Conservation (phyloP, 2,113 vertebrate species). For the Lophochroa leadbeateri region DNA sequence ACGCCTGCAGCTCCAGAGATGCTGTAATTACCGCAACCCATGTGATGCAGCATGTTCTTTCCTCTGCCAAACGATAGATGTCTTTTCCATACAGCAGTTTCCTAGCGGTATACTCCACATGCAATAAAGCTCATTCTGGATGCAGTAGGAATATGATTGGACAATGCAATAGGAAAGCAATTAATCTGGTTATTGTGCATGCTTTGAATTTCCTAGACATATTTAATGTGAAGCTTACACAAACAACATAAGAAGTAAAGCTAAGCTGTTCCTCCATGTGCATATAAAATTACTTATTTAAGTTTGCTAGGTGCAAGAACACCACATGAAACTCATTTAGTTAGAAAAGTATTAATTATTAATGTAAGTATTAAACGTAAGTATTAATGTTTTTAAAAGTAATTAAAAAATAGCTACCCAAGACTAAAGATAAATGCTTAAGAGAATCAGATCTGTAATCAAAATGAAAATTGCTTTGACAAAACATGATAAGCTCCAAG, state of each 20-base stretch:
- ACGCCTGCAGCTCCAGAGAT: conserved; percentile 6
- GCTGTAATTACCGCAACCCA: conserved; percentile 29
- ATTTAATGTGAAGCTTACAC: neutral
- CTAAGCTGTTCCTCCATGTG: neutral
- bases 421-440: neutral
- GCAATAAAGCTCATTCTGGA: neutral
- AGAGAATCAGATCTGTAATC: neutral
- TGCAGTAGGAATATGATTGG: neutral
- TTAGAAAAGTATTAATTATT: neutral
- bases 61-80: neutral
- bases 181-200: neutral
- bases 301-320: neutral
- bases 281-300: neutral
- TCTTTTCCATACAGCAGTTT: neutral
- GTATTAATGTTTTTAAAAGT: neutral
- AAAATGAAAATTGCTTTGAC: neutral
- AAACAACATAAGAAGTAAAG: neutral
- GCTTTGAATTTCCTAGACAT: neutral
- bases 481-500: neutral
- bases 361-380: neutral
- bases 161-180: neutral
- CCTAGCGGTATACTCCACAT: neutral
- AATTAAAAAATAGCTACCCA: neutral
- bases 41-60: conserved; percentile 1
- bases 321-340: neutral